Percentiles rank a stretch among this genome's conserved stretches.
phyloP scores from a whole-genome alignment of 1,140 invertebrate species.

The Lepeophtheirus salmonis region DNA sequence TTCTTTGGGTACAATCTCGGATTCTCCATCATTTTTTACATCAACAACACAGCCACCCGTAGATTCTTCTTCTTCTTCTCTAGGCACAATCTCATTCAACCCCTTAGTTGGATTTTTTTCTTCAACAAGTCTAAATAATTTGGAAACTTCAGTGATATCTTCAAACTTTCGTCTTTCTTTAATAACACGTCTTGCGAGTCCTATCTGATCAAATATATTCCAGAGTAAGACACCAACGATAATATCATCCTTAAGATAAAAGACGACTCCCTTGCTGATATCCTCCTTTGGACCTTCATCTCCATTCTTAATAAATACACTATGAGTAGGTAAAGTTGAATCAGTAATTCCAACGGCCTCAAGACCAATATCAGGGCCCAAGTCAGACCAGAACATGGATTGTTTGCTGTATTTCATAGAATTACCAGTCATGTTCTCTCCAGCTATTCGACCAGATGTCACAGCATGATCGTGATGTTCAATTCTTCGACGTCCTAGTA shows the following conservation, averaged over 20 bases:
- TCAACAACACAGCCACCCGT: background rate
- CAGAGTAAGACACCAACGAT: conserved; percentile 81
- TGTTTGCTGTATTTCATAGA: conserved; percentile 41
- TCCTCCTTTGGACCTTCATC: conserved; percentile 31
- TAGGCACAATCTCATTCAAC: background rate
- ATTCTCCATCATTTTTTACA: too few species aligned
- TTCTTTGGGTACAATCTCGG: too few species aligned
- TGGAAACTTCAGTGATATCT: conserved; percentile 81
- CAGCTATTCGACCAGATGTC: conserved; percentile 69
- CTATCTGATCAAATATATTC: conserved; percentile 83
- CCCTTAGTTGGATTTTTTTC: background rate
- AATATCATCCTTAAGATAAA: conserved; percentile 61
- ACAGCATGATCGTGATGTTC: conserved; percentile 93
- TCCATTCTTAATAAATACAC: conserved; percentile 47
- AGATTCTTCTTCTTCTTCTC: background rate
- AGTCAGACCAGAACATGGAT: conserved; percentile 87
- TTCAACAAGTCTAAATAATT: conserved; percentile 43
- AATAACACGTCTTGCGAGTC: conserved; percentile 61
- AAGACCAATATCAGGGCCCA: conserved; percentile 75
- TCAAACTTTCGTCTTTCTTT: conserved; percentile 57
- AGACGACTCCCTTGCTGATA: conserved; percentile 67
- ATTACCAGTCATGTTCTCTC: conserved; percentile 81
- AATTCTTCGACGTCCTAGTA: conserved; percentile 56
- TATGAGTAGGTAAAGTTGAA: conserved; percentile 61
- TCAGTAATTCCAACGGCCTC: conserved; percentile 88